phyloP scores from a whole-genome alignment of 2,797 vertebrate genomes.

The Squalus acanthias region DNA sequence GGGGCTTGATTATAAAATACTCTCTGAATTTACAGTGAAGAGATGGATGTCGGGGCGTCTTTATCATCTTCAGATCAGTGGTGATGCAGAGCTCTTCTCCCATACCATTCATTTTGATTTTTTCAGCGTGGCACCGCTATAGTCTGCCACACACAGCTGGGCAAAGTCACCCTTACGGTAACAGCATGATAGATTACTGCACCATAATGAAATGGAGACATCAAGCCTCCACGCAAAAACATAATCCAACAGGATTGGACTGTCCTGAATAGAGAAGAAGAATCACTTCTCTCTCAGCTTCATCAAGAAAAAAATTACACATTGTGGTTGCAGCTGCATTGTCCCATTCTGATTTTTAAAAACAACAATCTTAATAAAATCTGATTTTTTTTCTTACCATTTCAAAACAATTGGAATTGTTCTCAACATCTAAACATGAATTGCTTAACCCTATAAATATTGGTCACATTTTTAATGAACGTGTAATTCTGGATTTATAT shows the following conservation, averaged over 20 bases:
- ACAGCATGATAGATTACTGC: slow-evolving; percentile 89
- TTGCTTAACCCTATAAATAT: not conserved
- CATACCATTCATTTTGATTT: slow-evolving; percentile 61
- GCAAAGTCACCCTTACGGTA: slow-evolving; percentile 82
- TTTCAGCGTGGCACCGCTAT: slow-evolving; percentile 38
- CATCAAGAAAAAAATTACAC: slow-evolving; percentile 99
- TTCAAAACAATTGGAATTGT: not conserved
- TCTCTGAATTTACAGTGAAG: slow-evolving; percentile 60
- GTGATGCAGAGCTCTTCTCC: slow-evolving; percentile 64
- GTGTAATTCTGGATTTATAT: not conserved
- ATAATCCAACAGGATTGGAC: slow-evolving; percentile 35
- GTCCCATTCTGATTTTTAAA: not conserved
- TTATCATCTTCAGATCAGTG: slow-evolving; percentile 92
- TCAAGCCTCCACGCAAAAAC: slow-evolving; percentile 61
- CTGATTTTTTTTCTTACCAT: not conserved
- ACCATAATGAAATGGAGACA: slow-evolving; percentile 99
- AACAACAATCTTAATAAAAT: not conserved
- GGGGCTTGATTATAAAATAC: slow-evolving; percentile 75
- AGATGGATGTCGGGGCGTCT: slow-evolving; percentile 75
- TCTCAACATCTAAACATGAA: not conserved
- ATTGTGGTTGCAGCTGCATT: slow-evolving; percentile 92
- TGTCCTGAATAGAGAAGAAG: slow-evolving; percentile 60
- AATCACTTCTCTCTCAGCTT: slow-evolving; percentile 94
- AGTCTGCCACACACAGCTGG: slow-evolving; percentile 56
- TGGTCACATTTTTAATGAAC: not conserved